phyloP scores from a whole-genome alignment of 2,113 vertebrate genomes.

The Daphoenositta chrysoptera region DNA sequence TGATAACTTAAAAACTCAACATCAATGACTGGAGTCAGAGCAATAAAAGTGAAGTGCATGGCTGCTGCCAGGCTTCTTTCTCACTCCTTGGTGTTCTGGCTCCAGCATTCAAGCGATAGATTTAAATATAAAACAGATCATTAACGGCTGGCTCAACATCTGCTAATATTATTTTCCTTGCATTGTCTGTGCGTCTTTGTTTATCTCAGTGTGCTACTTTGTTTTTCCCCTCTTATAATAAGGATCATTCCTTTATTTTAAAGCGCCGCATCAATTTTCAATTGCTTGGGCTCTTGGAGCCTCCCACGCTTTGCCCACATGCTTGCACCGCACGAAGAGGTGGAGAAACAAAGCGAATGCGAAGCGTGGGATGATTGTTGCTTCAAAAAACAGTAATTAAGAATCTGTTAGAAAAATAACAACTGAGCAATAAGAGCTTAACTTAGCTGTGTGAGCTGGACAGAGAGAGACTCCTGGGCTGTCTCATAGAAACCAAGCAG shows the following conservation, averaged over 20 bases:
- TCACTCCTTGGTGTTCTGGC: slow-evolving; percentile 53
- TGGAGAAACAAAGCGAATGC: slow-evolving; percentile 47
- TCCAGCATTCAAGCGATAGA: slow-evolving; percentile 50
- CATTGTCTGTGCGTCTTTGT: slow-evolving; percentile 68
- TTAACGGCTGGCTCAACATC: slow-evolving; percentile 70
- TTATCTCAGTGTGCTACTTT: slow-evolving; percentile 68
- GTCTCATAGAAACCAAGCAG: slow-evolving; percentile 14
- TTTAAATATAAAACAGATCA: slow-evolving; percentile 71
- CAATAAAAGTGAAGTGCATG: slow-evolving; percentile 50
- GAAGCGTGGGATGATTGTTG: slow-evolving; percentile 58
- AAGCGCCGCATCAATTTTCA: slow-evolving; percentile 43
- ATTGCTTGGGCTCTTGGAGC: slow-evolving; percentile 55
- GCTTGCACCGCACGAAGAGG: slow-evolving; percentile 42
- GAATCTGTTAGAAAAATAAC: slow-evolving; percentile 64
- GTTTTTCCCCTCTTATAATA: slow-evolving; percentile 64
- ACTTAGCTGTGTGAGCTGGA: slow-evolving; percentile 56
- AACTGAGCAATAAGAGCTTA: slow-evolving; percentile 62
- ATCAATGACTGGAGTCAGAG: slow-evolving; percentile 10
- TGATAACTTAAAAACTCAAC: slow-evolving; percentile 33
- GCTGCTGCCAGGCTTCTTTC: slow-evolving; percentile 53
- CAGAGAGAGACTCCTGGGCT: slow-evolving; percentile 23
- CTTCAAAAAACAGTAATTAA: slow-evolving; percentile 61
- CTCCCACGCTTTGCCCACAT: slow-evolving; percentile 66
- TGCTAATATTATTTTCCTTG: slow-evolving; percentile 71
- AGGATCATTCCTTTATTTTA: slow-evolving; percentile 69